These are phyloP conservation scores for Zosterops pallidus DNA, from an alignment of 2,113 vertebrate genomes.

Conservation along the genomic window DNA sequence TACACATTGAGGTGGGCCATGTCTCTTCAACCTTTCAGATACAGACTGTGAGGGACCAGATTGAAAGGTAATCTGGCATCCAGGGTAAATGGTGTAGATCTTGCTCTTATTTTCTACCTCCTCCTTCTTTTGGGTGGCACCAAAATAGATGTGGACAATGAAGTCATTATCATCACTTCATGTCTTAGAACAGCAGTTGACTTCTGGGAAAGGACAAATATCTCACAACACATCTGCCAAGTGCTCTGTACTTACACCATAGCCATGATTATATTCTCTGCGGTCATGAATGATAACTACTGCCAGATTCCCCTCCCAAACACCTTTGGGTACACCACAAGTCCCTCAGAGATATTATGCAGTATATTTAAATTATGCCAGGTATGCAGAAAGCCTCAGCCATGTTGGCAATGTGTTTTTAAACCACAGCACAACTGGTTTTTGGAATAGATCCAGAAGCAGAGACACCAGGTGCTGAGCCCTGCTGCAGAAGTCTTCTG, in stretches of 20 bases:
- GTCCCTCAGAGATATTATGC: neutral
- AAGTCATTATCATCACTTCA: neutral
- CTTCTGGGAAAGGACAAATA: neutral
- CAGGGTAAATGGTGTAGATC: neutral
- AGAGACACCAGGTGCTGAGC: neutral
- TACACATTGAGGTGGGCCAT: neutral
- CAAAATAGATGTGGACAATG: neutral
- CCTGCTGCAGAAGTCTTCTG: neutral
- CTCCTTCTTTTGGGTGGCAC: neutral
- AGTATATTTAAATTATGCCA: conserved; percentile 20
- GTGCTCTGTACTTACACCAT: neutral
- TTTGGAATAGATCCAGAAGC: neutral
- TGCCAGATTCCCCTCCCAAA: neutral
- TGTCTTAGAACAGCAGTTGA: neutral
- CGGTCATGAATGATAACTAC: neutral
- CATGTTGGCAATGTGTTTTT: neutral
- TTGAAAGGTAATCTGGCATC: neutral
- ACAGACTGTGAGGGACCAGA: neutral
- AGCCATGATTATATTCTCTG: conserved; percentile 11
- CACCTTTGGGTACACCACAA: neutral
- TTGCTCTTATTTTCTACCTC: neutral
- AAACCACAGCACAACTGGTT: neutral
- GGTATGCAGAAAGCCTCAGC: neutral
- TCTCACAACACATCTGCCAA: neutral
- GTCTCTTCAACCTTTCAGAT: neutral